Evolutionary conservation across 2,113 vertebrate species (phyloP).

Genomic region (Lophotis ruficrista): DNA sequence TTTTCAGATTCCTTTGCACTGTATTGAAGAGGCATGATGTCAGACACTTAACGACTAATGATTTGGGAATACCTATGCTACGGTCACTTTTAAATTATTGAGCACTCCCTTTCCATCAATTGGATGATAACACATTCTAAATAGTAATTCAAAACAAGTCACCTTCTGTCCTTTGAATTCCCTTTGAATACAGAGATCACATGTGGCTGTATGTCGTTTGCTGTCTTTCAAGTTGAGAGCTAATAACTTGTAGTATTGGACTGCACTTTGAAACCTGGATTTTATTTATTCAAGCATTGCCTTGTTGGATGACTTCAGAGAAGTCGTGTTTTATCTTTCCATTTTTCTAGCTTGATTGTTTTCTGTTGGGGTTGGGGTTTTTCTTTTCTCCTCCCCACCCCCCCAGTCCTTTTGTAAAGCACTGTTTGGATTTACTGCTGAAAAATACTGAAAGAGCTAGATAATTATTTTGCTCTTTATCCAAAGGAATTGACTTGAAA

Average conservation of each 20-base stretch:
- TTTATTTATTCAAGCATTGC: neutral
- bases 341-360: neutral
- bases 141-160: neutral
- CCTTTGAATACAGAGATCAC: neutral
- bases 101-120: neutral
- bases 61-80: neutral
- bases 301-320: neutral
- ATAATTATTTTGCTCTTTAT: neutral
- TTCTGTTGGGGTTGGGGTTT: neutral
- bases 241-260: neutral
- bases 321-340: neutral
- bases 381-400: rapidly evolving
- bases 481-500: neutral
- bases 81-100: neutral
- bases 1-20: neutral
- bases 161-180: neutral
- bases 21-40: neutral
- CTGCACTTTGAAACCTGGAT: neutral
- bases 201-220: neutral
- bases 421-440: neutral
- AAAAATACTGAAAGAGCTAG: neutral
- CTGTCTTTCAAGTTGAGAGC: neutral
- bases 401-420: neutral
- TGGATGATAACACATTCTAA: neutral
- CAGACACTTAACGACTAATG: neutral